Conservation (phyloP, 2,113 vertebrate species). For the Phaetusa simplex region DNA sequence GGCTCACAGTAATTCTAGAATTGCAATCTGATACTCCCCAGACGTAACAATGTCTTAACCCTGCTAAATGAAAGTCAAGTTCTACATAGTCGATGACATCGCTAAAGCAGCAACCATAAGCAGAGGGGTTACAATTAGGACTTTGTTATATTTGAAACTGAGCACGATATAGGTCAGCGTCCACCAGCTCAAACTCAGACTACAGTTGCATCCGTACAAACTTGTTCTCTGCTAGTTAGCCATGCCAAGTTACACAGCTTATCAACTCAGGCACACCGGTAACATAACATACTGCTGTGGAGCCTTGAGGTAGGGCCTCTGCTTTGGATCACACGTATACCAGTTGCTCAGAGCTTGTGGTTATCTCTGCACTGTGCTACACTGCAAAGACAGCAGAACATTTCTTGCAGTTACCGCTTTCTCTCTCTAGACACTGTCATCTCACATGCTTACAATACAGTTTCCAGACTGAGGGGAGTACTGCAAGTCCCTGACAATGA, state of each 20-base stretch:
- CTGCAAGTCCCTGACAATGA: background rate
- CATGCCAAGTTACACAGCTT: background rate
- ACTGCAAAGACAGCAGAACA: background rate
- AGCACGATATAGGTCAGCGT: background rate
- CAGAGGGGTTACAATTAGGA: background rate
- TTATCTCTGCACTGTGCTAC: background rate
- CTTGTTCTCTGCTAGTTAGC: no score
- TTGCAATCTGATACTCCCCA: background rate
- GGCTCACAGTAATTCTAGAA: background rate
- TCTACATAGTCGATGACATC: background rate
- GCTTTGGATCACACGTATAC: background rate
- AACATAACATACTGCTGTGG: background rate
- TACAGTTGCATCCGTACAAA: background rate
- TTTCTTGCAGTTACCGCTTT: background rate
- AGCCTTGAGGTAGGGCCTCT: background rate
- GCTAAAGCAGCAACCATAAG: background rate
- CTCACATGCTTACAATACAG: background rate
- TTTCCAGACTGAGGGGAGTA: background rate
- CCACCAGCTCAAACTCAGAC: background rate
- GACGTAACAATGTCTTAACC: background rate
- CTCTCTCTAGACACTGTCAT: background rate
- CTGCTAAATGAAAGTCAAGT: background rate
- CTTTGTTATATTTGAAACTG: background rate
- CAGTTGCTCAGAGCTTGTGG: background rate
- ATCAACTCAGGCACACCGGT: background rate